A percentile compares a stretch with the other conserved stretches of the same genome.
Conservation (phyloP, 1,140 invertebrate genomes). For the Hyles euphorbiae region DNA sequence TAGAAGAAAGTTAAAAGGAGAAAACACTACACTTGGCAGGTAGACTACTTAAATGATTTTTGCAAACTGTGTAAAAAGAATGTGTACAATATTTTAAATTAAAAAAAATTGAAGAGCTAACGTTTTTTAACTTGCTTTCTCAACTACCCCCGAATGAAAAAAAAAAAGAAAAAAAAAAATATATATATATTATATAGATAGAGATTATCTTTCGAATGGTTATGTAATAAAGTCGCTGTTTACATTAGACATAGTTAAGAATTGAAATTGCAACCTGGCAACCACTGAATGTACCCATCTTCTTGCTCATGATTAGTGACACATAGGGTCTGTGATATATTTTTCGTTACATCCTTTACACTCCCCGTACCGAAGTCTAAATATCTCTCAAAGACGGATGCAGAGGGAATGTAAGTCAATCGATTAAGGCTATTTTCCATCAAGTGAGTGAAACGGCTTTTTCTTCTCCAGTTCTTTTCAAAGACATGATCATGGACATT, state of each 20-base stretch:
- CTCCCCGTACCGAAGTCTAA: conserved; percentile 61
- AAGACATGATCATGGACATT: conserved; percentile 48
- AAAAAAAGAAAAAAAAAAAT: neutral
- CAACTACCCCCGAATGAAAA: too few relatives aligned
- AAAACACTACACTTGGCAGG: too few relatives aligned
- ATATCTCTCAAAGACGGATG: conserved; percentile 57
- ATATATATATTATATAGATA: too few relatives aligned
- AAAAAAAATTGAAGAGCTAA: too few relatives aligned
- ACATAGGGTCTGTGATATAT: conserved; percentile 62
- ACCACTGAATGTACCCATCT: conserved; percentile 61
- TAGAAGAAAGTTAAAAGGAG: too few relatives aligned
- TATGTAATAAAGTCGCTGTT: too few relatives aligned
- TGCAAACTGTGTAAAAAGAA: too few relatives aligned
- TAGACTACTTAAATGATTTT: too few relatives aligned
- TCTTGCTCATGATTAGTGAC: conserved; percentile 58
- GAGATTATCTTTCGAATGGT: too few relatives aligned
- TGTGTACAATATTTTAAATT: too few relatives aligned
- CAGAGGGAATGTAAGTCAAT: conserved; percentile 50
- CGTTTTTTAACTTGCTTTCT: too few relatives aligned
- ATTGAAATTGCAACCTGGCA: conserved; percentile 40
- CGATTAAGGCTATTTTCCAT: conserved; percentile 65
- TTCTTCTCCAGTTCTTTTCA: conserved; percentile 45
- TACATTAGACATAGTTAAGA: too few relatives aligned
- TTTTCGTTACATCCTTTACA: conserved; percentile 44
- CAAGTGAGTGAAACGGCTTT: conserved; percentile 41